Evolutionary conservation across 2,797 vertebrate genomes (phyloP), one percentile per base, ranked within the genome.

Genomic region (Gymnocypris eckloni): DNA sequence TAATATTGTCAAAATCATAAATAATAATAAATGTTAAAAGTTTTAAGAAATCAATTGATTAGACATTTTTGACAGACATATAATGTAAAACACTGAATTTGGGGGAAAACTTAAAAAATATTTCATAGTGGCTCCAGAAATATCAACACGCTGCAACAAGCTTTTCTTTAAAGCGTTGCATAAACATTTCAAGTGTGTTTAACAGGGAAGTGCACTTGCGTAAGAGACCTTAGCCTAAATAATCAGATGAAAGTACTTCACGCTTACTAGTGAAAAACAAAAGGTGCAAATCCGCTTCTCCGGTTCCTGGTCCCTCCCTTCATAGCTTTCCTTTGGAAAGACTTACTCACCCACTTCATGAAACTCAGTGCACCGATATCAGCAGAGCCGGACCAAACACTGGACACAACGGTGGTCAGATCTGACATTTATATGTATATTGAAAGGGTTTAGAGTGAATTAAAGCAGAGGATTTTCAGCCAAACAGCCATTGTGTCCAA

Each of bases 221-320:
- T 37, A 50, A 79, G 72, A 61, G 59, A 81, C 45, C 67, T 37
- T 45, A 66, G 28, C 6, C 56, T 69, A 33, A 45, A 64, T 83
- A 37, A 67, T 77, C 71, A 71, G 10, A 72, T 67, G 22, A 83
- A 79, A 73, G 67, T 18, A 59, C 79, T 86, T 87, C 66, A 78
- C 86, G 73, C 66, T 52, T 39, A 22, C 66, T 59, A 43, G 50
- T 66, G 73, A 76, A 85, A 82, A 56, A 69, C 83, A 84, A 84
- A 88, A 81, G 86, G 64, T 79, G 69, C 25, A 67, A 83, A 43
- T 71, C 39, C 41, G 1, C 79, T 64, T 37, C 66, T 72, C 18
- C 22, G 18, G 13, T 73, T 20, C 22, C 15, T 1, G 28, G 6
- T 73, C 54, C 28, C 11, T 22, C 67, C 28, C 48, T n/a, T 33